Conservation (phyloP, 1,140 invertebrate species). For the Diuraphis noxia region DNA sequence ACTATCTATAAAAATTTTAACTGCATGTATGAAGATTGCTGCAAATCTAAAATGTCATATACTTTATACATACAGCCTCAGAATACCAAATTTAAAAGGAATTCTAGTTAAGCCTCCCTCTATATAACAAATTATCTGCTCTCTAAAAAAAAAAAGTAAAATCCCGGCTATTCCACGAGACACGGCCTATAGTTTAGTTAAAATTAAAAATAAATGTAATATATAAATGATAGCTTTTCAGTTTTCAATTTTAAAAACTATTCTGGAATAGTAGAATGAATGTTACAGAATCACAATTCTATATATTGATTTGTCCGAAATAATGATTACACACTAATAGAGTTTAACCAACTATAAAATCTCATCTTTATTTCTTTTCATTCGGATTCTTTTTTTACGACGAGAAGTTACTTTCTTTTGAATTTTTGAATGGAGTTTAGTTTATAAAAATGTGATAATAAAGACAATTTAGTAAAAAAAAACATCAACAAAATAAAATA, state of each 20-base stretch:
- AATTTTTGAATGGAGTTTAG: background rate
- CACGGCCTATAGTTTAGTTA: background rate
- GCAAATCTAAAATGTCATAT: background rate
- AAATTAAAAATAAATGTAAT: background rate
- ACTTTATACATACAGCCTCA: background rate
- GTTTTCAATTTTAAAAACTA: background rate
- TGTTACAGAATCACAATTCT: background rate
- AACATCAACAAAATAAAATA: background rate
- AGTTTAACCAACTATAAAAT: background rate
- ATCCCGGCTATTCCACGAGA: background rate
- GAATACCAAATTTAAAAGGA: background rate
- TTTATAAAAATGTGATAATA: background rate
- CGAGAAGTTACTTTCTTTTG: conserved; percentile 2
- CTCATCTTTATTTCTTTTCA: background rate
- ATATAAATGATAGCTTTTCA: background rate
- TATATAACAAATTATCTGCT: too few relatives aligned
- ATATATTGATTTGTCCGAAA: background rate
- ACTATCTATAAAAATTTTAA: too few relatives aligned
- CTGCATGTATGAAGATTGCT: background rate
- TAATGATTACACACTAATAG: background rate
- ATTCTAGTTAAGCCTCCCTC: background rate
- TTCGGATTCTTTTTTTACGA: background rate
- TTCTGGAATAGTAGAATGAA: background rate
- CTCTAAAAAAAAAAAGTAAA: background rate
- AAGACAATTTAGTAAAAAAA: background rate